phyloP scores from a whole-genome alignment of 2,797 vertebrate genomes.

The Epinephelus malabaricus region DNA sequence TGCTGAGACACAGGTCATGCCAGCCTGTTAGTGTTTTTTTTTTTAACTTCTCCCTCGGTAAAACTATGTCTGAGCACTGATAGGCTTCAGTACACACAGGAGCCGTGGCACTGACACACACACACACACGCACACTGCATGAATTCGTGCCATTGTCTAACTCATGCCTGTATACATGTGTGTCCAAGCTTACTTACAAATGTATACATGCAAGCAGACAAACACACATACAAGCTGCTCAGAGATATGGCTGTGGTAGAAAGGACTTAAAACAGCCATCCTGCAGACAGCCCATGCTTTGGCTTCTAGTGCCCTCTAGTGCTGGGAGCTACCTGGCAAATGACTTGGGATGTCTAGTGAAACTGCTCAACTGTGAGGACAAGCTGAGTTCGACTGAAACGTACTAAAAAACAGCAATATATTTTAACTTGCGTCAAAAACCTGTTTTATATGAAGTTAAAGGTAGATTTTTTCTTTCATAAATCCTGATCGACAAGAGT shows the following conservation, averaged over 20 bases:
- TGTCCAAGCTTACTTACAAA: constrained; percentile 68
- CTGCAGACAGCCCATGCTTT: constrained; percentile 65
- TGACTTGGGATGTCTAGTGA: constrained; percentile 19
- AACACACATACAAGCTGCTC: constrained; percentile 55
- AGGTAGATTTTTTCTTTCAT: not conserved
- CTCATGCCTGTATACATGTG: constrained; percentile 52
- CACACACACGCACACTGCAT: constrained; percentile 36
- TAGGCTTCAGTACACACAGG: constrained; percentile 80
- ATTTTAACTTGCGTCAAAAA: not conserved
- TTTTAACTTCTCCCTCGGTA: constrained; percentile 61
- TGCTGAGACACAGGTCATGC: constrained; percentile 73
- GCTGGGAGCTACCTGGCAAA: constrained; percentile 52
- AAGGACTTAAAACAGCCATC: constrained; percentile 51
- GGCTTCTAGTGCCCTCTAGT: constrained; percentile 88
- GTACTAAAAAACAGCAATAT: not conserved
- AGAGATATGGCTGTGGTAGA: constrained; percentile 52
- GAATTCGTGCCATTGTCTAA: constrained; percentile 60
- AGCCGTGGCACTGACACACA: constrained; percentile 70
- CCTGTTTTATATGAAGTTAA: not conserved
- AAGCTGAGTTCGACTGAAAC: constrained; percentile 29
- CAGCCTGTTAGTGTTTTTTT: constrained; percentile 61
- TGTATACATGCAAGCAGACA: constrained; percentile 67
- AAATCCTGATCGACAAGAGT: not conserved
- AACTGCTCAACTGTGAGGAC: constrained; percentile 40
- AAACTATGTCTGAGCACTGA: constrained; percentile 71